A percentile compares a stretch with the other conserved stretches of the same genome.
Evolutionary conservation across 2,888 invertebrate species (phyloP).

Genomic region (Sylvicola cinctus): DNA sequence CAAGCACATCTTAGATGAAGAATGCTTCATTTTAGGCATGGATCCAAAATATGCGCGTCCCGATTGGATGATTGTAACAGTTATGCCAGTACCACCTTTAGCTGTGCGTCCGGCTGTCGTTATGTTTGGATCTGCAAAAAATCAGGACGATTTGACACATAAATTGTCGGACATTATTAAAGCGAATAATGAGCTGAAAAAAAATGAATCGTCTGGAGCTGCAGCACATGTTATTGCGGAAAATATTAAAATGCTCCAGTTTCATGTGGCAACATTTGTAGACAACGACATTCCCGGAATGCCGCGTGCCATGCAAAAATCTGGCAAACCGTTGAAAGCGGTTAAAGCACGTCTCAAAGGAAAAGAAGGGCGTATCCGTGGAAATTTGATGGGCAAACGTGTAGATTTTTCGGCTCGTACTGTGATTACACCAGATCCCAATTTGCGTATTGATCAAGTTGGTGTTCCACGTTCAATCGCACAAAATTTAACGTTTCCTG

Average conservation of each 20-base stretch:
- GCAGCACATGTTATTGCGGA: constrained; percentile 94
- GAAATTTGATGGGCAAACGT: constrained; percentile 99
- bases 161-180: constrained; percentile 98
- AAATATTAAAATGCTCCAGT: constrained; percentile 94
- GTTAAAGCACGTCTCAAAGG: constrained; percentile 91
- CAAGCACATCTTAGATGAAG: constrained; percentile 90
- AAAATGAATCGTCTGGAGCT: constrained; percentile 91
- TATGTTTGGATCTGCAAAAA: constrained; percentile 97
- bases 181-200: constrained; percentile 83
- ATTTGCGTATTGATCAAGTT: constrained; percentile 86
- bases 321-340: constrained; percentile 94
- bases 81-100: constrained; percentile 90
- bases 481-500: constrained; percentile 97
- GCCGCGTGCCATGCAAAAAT: constrained; percentile 96
- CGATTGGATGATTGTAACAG: constrained; percentile 99
- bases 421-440: constrained; percentile 93
- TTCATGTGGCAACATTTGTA: constrained; percentile 92
- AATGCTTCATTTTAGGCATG: constrained; percentile 86
- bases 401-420: constrained; percentile 99
- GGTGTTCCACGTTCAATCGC: constrained; percentile 97
- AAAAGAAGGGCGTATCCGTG: constrained; percentile 96
- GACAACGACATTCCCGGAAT: constrained; percentile 99
- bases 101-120: constrained; percentile 95
- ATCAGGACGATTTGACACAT: constrained; percentile 97
- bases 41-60: constrained; percentile 94